Evolutionary conservation across 2,888 invertebrate species (phyloP).

Genomic region (Nemoura dubitans): DNA sequence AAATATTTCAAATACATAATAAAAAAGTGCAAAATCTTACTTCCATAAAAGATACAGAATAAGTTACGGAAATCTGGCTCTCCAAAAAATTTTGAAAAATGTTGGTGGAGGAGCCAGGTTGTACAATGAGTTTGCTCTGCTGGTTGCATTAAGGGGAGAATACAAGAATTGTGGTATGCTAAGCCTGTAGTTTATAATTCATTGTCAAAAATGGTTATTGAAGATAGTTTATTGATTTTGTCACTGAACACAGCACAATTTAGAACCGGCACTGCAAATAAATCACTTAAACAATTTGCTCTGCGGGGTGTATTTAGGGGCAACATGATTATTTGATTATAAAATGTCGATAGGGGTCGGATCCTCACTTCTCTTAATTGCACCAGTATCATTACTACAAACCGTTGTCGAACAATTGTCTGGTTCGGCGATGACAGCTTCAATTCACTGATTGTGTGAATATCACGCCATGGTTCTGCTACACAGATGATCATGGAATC

Average conservation of each 20-base stretch:
- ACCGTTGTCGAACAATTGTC: neutral
- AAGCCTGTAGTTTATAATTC: no score
- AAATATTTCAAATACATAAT: no score
- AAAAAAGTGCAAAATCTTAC: no score
- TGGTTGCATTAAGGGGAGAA: neutral
- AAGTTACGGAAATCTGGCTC: neutral
- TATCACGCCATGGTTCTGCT: neutral
- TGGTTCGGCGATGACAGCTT: no score
- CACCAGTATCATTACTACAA: neutral
- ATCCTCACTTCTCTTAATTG: neutral
- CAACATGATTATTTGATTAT: neutral
- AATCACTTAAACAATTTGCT: neutral
- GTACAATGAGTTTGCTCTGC: neutral
- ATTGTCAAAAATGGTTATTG: neutral
- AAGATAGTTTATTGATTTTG: no score
- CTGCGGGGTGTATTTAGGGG: neutral
- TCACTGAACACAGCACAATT: no score
- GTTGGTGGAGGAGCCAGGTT: slow-evolving; percentile 13
- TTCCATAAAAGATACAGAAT: neutral
- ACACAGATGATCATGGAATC: neutral
- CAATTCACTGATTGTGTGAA: no score
- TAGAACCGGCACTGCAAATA: neutral
- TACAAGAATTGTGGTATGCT: neutral
- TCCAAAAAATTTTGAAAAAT: neutral
- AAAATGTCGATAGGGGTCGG: neutral